Percentiles rank a stretch among this genome's conserved stretches.
Conservation (phyloP, 2,888 invertebrate species). For the Nowickia ferox region DNA sequence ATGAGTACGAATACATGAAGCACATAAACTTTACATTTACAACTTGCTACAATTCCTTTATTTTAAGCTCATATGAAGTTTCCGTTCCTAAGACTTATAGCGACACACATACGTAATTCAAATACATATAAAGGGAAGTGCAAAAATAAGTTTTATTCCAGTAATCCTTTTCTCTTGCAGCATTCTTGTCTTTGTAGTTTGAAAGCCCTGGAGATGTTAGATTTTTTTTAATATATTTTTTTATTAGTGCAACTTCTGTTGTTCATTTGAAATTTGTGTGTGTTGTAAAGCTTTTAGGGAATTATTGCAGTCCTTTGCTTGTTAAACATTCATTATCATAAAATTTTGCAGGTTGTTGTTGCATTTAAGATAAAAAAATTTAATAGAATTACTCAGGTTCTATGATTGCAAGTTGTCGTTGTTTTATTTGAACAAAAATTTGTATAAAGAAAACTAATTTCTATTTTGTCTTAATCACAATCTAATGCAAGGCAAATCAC, state of each 20-base stretch:
- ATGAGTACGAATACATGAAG: not conserved
- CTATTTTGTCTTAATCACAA: not conserved
- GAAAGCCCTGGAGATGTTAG: not conserved
- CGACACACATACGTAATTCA: not conserved
- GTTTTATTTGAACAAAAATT: too few relatives aligned
- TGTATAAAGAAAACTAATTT: not conserved
- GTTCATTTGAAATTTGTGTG: not conserved
- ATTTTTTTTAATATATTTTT: not conserved
- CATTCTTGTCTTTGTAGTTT: conserved; percentile 8
- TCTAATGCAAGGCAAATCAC: not conserved
- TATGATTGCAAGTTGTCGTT: not conserved
- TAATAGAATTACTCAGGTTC: too few relatives aligned
- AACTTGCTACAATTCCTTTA: not conserved
- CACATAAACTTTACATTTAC: not conserved
- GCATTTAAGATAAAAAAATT: not conserved
- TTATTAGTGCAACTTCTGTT: not conserved
- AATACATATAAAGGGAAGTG: not conserved
- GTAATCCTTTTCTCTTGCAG: not conserved
- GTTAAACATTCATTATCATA: not conserved
- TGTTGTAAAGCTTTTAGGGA: conserved; percentile 12
- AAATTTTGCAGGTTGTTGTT: not conserved
- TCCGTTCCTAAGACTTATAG: not conserved
- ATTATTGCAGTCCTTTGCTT: not conserved
- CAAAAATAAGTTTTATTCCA: conserved; percentile 19
- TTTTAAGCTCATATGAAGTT: not conserved